Conservation (phyloP, 2,888 invertebrate species). For the Pseudococcus jackbeardsleyi region DNA sequence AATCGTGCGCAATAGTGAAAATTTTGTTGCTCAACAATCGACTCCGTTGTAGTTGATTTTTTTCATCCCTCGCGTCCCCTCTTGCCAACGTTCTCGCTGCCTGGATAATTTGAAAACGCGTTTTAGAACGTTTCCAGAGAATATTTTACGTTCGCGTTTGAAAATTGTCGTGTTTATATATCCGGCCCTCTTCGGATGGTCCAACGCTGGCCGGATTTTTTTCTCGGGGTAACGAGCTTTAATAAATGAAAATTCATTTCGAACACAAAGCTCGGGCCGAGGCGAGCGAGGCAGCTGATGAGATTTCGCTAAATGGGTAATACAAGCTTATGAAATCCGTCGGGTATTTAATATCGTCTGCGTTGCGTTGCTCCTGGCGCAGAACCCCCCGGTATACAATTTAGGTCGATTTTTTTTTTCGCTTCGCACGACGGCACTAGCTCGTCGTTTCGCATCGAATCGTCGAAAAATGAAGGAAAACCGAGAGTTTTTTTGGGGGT, state of each 20-base stretch:
- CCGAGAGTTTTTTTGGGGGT: background rate
- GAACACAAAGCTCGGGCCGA: background rate
- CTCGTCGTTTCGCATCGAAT: background rate
- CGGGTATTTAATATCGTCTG: slow-evolving; percentile 23
- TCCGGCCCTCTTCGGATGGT: background rate
- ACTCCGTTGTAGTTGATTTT: background rate
- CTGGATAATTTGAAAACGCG: slow-evolving; percentile 27
- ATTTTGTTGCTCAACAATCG: slow-evolving; percentile 28
- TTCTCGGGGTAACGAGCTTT: slow-evolving; percentile 8
- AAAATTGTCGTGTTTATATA: slow-evolving; percentile 36
- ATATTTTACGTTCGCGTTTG: slow-evolving; percentile 31
- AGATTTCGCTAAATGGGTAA: slow-evolving; percentile 5
- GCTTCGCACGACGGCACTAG: background rate
- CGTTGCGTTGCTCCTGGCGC: background rate
- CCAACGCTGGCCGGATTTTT: slow-evolving; percentile 13
- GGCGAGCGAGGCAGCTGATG: background rate
- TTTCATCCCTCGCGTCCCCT: background rate
- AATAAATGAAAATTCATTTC: slow-evolving; percentile 33
- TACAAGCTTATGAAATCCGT: slow-evolving; percentile 35
- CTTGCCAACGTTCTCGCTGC: background rate
- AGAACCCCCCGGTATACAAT: background rate
- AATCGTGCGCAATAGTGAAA: background rate
- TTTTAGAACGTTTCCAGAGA: background rate
- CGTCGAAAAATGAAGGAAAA: background rate
- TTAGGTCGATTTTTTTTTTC: background rate